Conservation (phyloP, 2,888 invertebrate genomes). For the Geophilus truncorum region DNA sequence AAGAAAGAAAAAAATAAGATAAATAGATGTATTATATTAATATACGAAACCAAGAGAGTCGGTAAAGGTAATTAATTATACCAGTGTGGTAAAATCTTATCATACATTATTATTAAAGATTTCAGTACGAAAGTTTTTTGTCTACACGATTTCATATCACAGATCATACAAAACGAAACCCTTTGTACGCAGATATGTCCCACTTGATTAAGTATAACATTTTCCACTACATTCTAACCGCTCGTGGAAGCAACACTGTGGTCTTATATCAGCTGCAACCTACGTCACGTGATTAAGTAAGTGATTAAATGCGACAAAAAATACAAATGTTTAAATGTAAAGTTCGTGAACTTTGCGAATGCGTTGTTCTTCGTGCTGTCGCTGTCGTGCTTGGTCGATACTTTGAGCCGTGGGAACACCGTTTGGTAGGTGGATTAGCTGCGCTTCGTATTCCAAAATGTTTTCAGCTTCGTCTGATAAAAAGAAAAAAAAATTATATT, state of each 20-base stretch:
- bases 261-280: neutral
- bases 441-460: slow-evolving; percentile 68
- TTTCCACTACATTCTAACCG: neutral
- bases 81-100: neutral
- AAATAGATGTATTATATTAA: neutral
- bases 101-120: neutral
- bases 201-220: neutral
- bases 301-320: neutral
- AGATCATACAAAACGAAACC: neutral
- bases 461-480: slow-evolving; percentile 68
- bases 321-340: slow-evolving; percentile 38
- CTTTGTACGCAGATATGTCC: neutral
- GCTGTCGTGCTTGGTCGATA: slow-evolving; percentile 62
- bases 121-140: neutral
- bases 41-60: neutral
- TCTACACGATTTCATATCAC: slow-evolving; percentile 1
- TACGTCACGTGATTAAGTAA: slow-evolving; percentile 3
- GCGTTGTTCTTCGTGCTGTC: slow-evolving; percentile 57
- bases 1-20: neutral
- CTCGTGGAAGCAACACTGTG: neutral
- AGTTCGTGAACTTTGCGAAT: slow-evolving; percentile 40
- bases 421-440: slow-evolving; percentile 64
- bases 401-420: slow-evolving; percentile 68
- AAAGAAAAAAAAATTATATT: neutral
- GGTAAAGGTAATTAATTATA: too few relatives aligned